Evolutionary conservation across 2,888 invertebrate species (phyloP).

Genomic region (Mesorhabditis belari): DNA sequence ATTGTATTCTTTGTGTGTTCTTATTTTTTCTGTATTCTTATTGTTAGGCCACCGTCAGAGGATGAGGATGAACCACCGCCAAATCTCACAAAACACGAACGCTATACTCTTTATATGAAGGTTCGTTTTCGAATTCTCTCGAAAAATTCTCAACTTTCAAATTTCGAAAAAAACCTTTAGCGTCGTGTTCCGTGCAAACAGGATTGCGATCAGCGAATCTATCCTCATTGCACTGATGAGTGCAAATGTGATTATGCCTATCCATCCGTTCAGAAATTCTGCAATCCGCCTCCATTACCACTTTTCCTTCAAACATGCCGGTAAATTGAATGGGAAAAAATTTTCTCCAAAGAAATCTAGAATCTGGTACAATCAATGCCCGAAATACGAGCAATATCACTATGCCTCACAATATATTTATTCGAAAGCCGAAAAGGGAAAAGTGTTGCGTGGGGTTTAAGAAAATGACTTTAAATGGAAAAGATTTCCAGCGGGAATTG

Average conservation of each 20-base stretch:
- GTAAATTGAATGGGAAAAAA: conserved; percentile 3
- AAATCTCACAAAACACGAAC: conserved; percentile 16
- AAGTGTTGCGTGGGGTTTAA: conserved; percentile 37
- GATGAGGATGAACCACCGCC: conserved; percentile 10
- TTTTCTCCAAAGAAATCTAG: conserved; percentile 8
- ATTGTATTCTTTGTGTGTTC: too few species aligned
- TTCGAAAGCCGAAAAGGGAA: conserved; percentile 46
- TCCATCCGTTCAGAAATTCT: conserved; percentile 42
- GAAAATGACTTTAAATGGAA: too few species aligned
- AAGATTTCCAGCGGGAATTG: conserved; percentile 18
- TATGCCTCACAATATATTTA: conserved; percentile 46
- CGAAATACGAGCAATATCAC: conserved; percentile 40
- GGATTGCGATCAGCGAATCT: conserved; percentile 35
- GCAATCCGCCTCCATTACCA: conserved; percentile 46
- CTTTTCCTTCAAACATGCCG: conserved; percentile 44
- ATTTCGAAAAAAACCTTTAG: conserved; percentile 9
- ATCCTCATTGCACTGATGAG: conserved; percentile 42
- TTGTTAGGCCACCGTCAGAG: neutral
- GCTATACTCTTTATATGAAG: conserved; percentile 19
- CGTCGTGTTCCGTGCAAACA: conserved; percentile 43
- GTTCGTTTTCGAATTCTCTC: conserved; percentile 2
- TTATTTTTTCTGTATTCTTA: too few species aligned
- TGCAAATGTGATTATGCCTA: conserved; percentile 46
- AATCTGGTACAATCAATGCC: conserved; percentile 44
- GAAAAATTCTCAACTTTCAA: neutral